Conservation (phyloP, 2,113 vertebrate species). For the Brachyistius frenatus region DNA sequence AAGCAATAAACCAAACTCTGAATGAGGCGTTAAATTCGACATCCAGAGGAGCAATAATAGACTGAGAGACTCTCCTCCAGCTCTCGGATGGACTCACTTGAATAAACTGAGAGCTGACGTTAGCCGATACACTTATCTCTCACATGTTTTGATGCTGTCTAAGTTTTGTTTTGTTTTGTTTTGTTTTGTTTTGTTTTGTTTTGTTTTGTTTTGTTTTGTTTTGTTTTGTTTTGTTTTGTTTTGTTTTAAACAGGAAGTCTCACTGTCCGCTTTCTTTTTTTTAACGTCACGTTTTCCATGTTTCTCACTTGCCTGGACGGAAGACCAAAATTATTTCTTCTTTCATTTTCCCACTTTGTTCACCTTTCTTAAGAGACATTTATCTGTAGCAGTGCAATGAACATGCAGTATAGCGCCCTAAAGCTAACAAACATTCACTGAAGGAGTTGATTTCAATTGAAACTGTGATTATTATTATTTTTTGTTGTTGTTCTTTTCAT, state of each 20-base stretch:
- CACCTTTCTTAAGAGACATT: slow-evolving; percentile 60
- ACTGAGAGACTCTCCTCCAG: slow-evolving; percentile 57
- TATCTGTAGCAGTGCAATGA: slow-evolving; percentile 66
- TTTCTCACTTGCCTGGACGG: slow-evolving; percentile 70
- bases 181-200: slow-evolving; percentile 22
- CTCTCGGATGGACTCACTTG: slow-evolving; percentile 62
- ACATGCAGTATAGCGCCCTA: slow-evolving; percentile 59
- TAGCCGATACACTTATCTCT: slow-evolving; percentile 30
- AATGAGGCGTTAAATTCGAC: slow-evolving; percentile 46
- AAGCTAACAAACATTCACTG: slow-evolving; percentile 63
- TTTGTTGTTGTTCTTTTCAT: slow-evolving; percentile 19
- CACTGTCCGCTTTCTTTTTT: slow-evolving; percentile 46
- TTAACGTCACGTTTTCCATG: slow-evolving; percentile 27
- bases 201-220: slow-evolving; percentile 22
- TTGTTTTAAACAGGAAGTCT: slow-evolving; percentile 50
- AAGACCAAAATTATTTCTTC: slow-evolving; percentile 80
- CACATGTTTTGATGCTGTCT: slow-evolving; percentile 39
- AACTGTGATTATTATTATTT: slow-evolving; percentile 69
- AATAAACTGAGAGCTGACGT: slow-evolving; percentile 62
- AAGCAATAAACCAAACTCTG: slow-evolving; percentile 86
- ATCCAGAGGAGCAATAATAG: slow-evolving; percentile 83
- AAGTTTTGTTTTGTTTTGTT: slow-evolving; percentile 23
- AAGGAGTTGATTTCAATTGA: slow-evolving; percentile 55
- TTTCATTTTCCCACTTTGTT: slow-evolving; percentile 37
- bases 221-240: slow-evolving; percentile 22